Percentiles rank a stretch among this genome's conserved stretches.
These are phyloP conservation scores for Junco hyemalis DNA, from an alignment of 2,113 vertebrate species.

Conservation along the genomic window DNA sequence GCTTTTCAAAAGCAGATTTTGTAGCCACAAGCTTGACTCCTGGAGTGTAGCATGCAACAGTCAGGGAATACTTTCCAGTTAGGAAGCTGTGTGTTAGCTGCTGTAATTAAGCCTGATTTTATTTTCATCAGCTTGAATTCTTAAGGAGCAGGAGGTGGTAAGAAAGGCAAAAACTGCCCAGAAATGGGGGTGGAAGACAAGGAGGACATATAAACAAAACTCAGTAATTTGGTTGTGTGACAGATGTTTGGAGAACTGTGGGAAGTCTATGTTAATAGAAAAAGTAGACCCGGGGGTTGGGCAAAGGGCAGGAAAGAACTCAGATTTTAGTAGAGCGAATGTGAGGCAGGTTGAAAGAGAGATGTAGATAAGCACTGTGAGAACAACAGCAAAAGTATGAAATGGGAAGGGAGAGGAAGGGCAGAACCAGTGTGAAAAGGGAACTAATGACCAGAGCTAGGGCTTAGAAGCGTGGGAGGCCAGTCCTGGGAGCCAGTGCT, in stretches of 20 bases:
- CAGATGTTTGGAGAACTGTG: background rate
- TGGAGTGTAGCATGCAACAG: background rate
- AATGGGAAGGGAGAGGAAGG: background rate
- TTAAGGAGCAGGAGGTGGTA: background rate
- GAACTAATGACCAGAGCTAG: background rate
- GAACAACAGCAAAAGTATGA: background rate
- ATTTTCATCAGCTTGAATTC: background rate
- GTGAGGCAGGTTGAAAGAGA: background rate
- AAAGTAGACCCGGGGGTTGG: background rate
- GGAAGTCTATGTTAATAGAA: background rate
- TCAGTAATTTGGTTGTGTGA: background rate
- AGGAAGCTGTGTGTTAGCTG: background rate
- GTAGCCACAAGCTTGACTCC: background rate
- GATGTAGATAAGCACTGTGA: background rate
- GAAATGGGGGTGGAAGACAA: background rate
- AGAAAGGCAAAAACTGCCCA: background rate
- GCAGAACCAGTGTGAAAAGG: background rate
- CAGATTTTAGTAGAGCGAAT: background rate
- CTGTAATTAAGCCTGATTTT: background rate
- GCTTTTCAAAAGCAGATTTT: conserved; percentile 14
- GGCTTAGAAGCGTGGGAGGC: background rate
- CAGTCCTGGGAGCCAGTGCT: background rate
- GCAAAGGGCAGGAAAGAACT: background rate
- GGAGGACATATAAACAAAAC: background rate
- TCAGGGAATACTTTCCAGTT: background rate